A percentile compares a stretch with the other conserved stretches of the same genome.
phyloP scores from a whole-genome alignment of 2,113 vertebrate genomes.

The Nothocercus julius region DNA sequence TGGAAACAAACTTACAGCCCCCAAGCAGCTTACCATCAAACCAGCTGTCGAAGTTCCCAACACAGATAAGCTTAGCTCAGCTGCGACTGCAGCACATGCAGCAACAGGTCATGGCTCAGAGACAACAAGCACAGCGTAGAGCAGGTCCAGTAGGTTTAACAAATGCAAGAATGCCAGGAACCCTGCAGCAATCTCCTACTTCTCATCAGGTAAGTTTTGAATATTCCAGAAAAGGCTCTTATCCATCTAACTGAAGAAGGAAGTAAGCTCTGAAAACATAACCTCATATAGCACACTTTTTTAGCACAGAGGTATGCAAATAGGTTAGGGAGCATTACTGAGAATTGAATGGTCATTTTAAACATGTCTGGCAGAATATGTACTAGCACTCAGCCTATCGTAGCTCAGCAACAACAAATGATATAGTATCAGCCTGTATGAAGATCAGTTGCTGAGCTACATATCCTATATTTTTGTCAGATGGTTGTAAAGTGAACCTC shows the following conservation, averaged over 20 bases:
- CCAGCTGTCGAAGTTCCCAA: constrained; percentile 84
- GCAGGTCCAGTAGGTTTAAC: constrained; percentile 68
- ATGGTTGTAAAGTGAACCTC: neutral
- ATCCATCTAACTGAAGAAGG: neutral
- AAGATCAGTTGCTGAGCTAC: neutral
- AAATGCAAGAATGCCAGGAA: constrained; percentile 78
- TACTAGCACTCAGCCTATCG: neutral
- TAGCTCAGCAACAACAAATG: neutral
- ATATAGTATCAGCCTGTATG: neutral
- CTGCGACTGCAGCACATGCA: constrained; percentile 87
- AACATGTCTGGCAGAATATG: neutral
- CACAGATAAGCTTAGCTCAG: constrained; percentile 85
- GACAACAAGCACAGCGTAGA: constrained; percentile 81
- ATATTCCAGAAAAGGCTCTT: neutral
- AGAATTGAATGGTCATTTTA: neutral
- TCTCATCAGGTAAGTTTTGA: constrained; percentile 76
- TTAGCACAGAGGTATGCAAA: neutral
- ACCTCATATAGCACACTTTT: neutral
- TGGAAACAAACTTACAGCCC: constrained; percentile 75
- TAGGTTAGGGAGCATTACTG: neutral
- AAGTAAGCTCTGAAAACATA: neutral
- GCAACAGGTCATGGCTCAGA: constrained; percentile 85
- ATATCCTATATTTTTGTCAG: neutral
- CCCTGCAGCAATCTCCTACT: constrained; percentile 74
- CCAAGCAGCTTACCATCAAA: constrained; percentile 77